These are phyloP conservation scores for Phrynocephalus guinanensis DNA, from an alignment of 2,797 vertebrate genomes.

Conservation along the genomic window DNA sequence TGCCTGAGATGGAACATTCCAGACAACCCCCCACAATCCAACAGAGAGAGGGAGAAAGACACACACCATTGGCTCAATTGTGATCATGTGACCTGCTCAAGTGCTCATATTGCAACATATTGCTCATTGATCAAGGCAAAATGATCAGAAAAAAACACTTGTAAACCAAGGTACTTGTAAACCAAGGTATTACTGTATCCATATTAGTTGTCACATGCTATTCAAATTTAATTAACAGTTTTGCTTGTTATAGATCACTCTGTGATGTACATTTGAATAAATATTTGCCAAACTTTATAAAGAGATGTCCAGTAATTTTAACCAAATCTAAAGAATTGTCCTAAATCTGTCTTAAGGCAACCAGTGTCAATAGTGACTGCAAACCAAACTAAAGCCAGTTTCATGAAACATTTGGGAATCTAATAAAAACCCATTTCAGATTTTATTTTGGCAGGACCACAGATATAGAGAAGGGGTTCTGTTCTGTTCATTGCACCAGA, in stretches of 20 bases:
- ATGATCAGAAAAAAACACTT: too few species aligned
- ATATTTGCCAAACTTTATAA: neutral
- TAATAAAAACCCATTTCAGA: constrained; percentile 61
- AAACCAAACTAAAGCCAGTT: constrained; percentile 60
- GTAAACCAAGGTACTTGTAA: neutral
- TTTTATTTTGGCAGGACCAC: constrained; percentile 71
- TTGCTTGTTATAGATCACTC: constrained; percentile 16
- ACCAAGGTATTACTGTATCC: neutral
- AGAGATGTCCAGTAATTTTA: neutral
- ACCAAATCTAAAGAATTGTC: neutral
- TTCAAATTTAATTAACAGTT: constrained; percentile 8
- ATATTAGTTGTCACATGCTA: neutral
- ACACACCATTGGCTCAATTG: too few species aligned
- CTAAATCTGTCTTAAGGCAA: constrained; percentile 33
- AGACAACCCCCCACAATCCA: too few species aligned
- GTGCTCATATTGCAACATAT: too few species aligned
- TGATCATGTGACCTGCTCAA: too few species aligned
- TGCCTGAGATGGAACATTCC: too few species aligned
- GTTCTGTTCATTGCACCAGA: constrained; percentile 71
- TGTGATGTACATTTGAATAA: neutral
- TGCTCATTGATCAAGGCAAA: too few species aligned
- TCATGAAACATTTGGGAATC: constrained; percentile 51
- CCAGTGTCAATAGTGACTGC: constrained; percentile 42
- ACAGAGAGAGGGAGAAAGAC: neutral
- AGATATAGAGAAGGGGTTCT: constrained; percentile 62